Conservation (phyloP, 92 coral and sea anemone genomes). For the Chrysogorgia sp. region DNA sequence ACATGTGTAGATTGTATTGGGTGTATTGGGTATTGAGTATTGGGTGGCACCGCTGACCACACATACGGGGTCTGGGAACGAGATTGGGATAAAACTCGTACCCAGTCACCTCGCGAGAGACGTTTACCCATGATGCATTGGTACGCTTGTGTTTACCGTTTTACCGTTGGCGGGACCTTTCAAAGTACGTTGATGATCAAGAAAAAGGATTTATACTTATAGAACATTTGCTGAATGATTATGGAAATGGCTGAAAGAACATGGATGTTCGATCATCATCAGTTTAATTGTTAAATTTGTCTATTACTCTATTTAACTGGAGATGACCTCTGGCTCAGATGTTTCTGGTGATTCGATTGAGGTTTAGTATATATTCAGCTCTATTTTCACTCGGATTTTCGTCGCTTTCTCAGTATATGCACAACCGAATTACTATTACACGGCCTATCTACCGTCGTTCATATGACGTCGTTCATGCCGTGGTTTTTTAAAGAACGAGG, state of each 20-base stretch:
- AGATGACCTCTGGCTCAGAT: conserved; percentile 40
- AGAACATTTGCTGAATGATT: background rate
- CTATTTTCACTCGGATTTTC: too few relatives aligned
- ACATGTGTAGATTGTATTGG: too few relatives aligned
- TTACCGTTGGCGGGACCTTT: conserved; percentile 41
- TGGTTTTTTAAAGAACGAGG: too few relatives aligned
- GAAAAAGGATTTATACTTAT: background rate
- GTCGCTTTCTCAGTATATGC: too few relatives aligned
- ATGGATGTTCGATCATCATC: conserved; percentile 4
- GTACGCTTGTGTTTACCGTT: background rate
- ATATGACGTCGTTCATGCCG: too few relatives aligned
- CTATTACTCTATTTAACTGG: background rate
- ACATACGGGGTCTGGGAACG: too few relatives aligned
- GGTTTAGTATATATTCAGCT: conserved; percentile 63
- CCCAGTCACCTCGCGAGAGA: too few relatives aligned
- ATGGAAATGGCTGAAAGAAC: background rate
- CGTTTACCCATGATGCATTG: conserved; percentile 19
- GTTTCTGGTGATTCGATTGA: conserved; percentile 86
- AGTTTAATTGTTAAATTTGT: background rate
- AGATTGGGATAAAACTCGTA: too few relatives aligned
- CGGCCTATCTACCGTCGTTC: too few relatives aligned
- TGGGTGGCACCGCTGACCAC: too few relatives aligned
- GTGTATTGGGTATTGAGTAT: too few relatives aligned
- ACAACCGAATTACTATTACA: too few relatives aligned
- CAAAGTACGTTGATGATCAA: background rate